Evolutionary conservation across 1,140 invertebrate species (phyloP), one percentile per base, ranked within the genome.

Genomic region (Drosophila triauraria): DNA sequence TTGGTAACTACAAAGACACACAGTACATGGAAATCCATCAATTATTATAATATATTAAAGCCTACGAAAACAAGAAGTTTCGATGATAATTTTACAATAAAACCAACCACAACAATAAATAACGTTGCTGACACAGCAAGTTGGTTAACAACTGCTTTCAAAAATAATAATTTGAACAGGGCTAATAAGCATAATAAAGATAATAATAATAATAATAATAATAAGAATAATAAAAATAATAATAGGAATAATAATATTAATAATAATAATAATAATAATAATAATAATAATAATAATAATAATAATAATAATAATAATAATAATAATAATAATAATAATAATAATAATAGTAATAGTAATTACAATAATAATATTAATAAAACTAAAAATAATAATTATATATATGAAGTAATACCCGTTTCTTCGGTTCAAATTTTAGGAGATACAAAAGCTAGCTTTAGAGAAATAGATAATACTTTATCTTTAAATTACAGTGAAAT

Each of bases 21-120:
- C 13, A 54, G 12, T 44, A 35, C 62, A 10, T 3, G 8, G 8
- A 61, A 61, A 7, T 35, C 42, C 5, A 25, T 30, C 0, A 27
- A 17, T 10, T 43, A 23, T 43, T 32, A 61, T 9, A 43, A 60
- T 17, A 43, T 43, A 9, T 60, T 64, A 32, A 32, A 32, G 8
- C 17, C 38, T 20, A 32, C 38, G 2, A 64, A 32, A 43, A 58
- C 61, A 0, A 40, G 12, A n/a, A 17, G 6, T 27, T 4, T 27
- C 3, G n/a, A 40, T 30, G 13, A 15, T 5, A 40, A 12, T 9
- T 27, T 53, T 13, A 13, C 20, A 20, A 20, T 53, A 20, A 35
- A 53, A 8, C 17, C 50, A 53, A 53, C 50, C 10, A 38, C 6
- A 54, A 54, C 6, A 3, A 35, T 35, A 13, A 51, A 27, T 32